Conservation (phyloP, 2,888 invertebrate genomes). For the Tiphia femorata region DNA sequence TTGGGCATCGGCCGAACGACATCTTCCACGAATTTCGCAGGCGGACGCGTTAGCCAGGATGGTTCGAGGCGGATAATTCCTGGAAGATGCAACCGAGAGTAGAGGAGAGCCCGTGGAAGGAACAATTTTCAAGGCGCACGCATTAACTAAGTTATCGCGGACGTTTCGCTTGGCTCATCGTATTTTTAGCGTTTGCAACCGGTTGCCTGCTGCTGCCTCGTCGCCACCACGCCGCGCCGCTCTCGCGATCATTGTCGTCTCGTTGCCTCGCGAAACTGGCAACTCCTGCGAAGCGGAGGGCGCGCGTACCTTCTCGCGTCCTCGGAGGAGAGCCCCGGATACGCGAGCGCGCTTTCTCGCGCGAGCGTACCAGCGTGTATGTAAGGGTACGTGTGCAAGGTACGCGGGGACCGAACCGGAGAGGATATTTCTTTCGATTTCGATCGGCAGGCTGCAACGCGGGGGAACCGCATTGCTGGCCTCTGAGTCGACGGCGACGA, state of each 20-base stretch:
- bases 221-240: slow-evolving; percentile 30
- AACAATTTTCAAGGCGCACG: too few species aligned
- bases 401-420: slow-evolving; percentile 1
- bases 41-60: too few species aligned
- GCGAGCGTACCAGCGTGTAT: slow-evolving; percentile 1
- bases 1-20: slow-evolving; percentile 4
- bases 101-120: too few species aligned
- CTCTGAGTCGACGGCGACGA: slow-evolving; percentile 51
- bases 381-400: not conserved
- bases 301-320: slow-evolving; percentile 1
- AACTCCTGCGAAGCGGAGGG: slow-evolving; percentile 33
- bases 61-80: too few species aligned
- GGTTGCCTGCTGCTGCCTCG: slow-evolving; percentile 65
- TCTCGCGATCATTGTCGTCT: slow-evolving; percentile 68
- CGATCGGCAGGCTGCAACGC: slow-evolving; percentile 46
- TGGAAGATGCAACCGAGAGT: too few species aligned
- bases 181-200: slow-evolving; percentile 66
- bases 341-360: slow-evolving; percentile 6
- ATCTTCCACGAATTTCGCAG: slow-evolving; percentile 4
- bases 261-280: slow-evolving; percentile 60
- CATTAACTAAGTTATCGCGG: slow-evolving; percentile 53
- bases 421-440: slow-evolving; percentile 55
- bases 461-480: slow-evolving; percentile 61
- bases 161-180: slow-evolving; percentile 38
- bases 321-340: not conserved